Base-by-base conservation (phyloP, 2,113 vertebrate species). In the Datnioides undecimradiatus region DNA sequence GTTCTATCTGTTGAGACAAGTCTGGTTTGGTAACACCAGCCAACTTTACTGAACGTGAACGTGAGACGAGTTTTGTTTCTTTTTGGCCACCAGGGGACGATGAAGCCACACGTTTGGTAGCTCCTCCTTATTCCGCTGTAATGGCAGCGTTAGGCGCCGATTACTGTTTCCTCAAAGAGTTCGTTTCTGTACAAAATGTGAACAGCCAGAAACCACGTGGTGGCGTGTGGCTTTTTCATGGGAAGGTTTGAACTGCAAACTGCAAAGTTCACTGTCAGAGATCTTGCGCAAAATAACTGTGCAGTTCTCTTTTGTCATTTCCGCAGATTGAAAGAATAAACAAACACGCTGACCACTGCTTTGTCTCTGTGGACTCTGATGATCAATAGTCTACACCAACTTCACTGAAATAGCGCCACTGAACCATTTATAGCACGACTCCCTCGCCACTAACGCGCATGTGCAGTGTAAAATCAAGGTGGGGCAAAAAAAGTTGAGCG, bases 401-500 rank as follows among this genome's bases (percentile, higher is more conserved):
- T 55, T 74, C 11, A 31, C 76, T 51, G 51, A 58, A 63, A 41
- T 33, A 7, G 6, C 60, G n/a, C 29, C 4, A 16, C 8, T 9
- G 48, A 41, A 52, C 68, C 85, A 73, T 85, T 87, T 84, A 79
- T 90, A 84, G 70, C 31, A 11, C 1, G 43, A 34, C 36, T 9
- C 23, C 49, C 65, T 72, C 6, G 19, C 25, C 58, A 25, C 27
- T 16, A 79, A 45, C 66, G 86, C 90, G 91, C 92, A 92, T 91
- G 92, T 46, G 89, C 90, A 46, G 1, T 82, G 55, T 19, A 19
- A 48, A 87, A 87, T 54, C 17, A 87, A 91, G 92, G 92, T 88
- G 92, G 89, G 92, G 88, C 86, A 84, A 87, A 82, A 80, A 82
- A 87, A 87, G 64, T 89, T 88, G 49, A 89, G 87, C 5, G 79